Evolutionary conservation across 2,113 vertebrate genomes (phyloP).

Genomic region (Catagonus wagneri): DNA sequence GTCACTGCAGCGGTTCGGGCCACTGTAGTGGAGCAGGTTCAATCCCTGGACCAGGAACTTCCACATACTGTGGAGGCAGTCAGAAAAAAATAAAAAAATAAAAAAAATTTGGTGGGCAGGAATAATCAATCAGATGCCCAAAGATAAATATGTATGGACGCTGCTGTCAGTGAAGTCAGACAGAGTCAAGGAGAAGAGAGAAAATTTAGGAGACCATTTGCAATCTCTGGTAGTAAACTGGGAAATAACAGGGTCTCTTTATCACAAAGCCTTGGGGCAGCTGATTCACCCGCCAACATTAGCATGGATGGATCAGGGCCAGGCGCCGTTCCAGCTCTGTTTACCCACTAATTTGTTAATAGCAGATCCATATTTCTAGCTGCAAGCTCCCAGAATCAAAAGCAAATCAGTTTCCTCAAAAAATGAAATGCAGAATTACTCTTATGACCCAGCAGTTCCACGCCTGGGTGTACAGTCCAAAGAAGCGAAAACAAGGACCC

Average conservation of each 20-base stretch:
- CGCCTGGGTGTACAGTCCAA: not conserved
- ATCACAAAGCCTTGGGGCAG: not conserved
- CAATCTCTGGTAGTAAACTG: not conserved
- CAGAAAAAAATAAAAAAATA: no score
- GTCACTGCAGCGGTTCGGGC: no score
- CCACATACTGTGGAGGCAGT: no score
- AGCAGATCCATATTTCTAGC: not conserved
- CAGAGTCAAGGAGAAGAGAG: not conserved
- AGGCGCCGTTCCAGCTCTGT: not conserved
- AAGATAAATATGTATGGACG: not conserved
- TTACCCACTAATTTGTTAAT: slow-evolving; percentile 8
- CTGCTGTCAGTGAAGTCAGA: not conserved
- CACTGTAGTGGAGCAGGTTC: no score
- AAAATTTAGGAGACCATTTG: not conserved
- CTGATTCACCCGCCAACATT: not conserved
- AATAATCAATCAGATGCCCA: not conserved
- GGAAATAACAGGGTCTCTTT: not conserved
- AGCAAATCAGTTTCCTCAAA: slow-evolving; percentile 35
- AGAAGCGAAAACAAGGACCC: not conserved
- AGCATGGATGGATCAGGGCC: not conserved
- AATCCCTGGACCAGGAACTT: no score
- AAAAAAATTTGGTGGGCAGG: not conserved
- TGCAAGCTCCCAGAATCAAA: slow-evolving; percentile 18
- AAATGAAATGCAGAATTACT: not conserved
- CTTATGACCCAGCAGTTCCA: not conserved